Base-by-base conservation (phyloP, 1,140 invertebrate species). In the Drepana arcuata region DNA sequence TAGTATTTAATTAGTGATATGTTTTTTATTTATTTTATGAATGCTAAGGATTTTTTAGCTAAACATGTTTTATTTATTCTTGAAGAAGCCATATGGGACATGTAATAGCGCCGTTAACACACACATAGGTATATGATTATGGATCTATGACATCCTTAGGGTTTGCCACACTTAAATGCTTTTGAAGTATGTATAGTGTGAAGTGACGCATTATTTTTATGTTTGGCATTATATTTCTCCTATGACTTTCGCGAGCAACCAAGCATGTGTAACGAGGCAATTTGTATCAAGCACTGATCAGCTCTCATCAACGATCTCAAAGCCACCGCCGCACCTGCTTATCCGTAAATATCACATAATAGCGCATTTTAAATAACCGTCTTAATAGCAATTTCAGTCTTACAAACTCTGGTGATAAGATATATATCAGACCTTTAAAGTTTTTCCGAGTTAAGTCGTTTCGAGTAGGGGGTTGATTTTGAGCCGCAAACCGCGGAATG, bases 401-500 rank as follows among this genome's bases (percentile, higher is more conserved):
- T 26, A 26, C 6, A 7, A 10, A 6, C 10, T 7, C 10, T 10
- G 6, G 24, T 10, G 2, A 26, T 26, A 26, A 2, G n/a, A 5
- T 26, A n/a, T 10, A 26, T 26, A 26, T 21, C 4, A 4, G 18
- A 21, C 9, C 18, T 21, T 21, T 21, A 9, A 21, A 4, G 9
- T 21, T 5, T 5, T 21, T 15, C 13, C 7, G 3, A 31, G 7
- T 30, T 41, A 52, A 28, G 34, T 31, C 39, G 6, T 49, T 51
- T 38, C 25, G 10, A 10, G 21, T 16, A 29, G 13, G 23, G 23
- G 24, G 13, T 14, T 14, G 25, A 58, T 57, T 58, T 68, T 68
- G 48, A 65, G 61, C 51, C 53, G 50, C 58, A 59, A 65, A 71
- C 67, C 63, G 60, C 67, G 51, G 67, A 63, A 68, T 66, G 49